Percentiles rank a stretch among this genome's conserved stretches.
Conservation (phyloP, 1,140 invertebrate genomes). For the Ceratitis capitata region DNA sequence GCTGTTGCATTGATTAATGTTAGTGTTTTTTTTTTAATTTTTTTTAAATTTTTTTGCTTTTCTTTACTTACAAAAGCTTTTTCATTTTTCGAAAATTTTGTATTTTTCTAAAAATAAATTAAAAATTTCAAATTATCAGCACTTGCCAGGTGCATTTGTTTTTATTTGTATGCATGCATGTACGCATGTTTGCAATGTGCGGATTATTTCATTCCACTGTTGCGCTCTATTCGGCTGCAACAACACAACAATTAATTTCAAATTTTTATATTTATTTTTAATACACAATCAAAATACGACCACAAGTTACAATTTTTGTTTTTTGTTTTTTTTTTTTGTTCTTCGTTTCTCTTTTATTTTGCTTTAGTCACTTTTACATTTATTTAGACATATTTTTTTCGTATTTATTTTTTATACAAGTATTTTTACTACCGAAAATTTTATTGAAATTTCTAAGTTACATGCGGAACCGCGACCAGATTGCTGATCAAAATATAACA, state of each 20-base stretch:
- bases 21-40: not conserved
- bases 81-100: not conserved
- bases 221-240: not conserved
- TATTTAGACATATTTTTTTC: not conserved
- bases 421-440: not conserved
- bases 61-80: not conserved
- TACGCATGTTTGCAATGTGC: not conserved
- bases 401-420: not conserved
- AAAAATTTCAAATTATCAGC: conserved; percentile 37
- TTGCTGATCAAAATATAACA: not conserved
- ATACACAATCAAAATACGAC: conserved; percentile 32
- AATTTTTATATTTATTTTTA: conserved; percentile 42
- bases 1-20: conserved; percentile 17
- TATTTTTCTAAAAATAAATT: conserved; percentile 38
- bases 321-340: not conserved
- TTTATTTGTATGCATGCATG: not conserved
- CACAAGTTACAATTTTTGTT: conserved; percentile 11
- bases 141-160: not conserved
- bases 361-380: not conserved
- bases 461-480: not conserved
- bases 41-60: not conserved
- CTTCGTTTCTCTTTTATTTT: not conserved
- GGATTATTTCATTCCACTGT: not conserved
- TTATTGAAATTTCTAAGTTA: not conserved
- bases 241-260: conserved; percentile 17